A percentile compares a stretch with the other conserved stretches of the same genome.
These are phyloP conservation scores for Sebastolobus alascanus DNA, from an alignment of 2,797 vertebrate genomes.

Conservation along the genomic window DNA sequence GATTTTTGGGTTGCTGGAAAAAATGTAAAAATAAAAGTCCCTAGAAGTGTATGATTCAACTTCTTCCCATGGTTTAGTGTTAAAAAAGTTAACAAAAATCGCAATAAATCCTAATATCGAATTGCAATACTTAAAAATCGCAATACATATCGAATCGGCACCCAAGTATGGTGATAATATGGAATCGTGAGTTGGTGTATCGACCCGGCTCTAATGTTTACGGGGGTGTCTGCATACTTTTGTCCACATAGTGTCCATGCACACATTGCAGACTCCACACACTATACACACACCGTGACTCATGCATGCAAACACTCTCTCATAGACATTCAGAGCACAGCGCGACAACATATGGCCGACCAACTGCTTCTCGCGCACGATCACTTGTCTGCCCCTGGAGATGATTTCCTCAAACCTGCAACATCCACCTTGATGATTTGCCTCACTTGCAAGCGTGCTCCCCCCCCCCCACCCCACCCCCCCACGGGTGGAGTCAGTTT, in stretches of 20 bases:
- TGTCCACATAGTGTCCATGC: not conserved
- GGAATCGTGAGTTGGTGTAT: no score
- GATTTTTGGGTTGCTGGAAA: no score
- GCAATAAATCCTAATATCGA: no score
- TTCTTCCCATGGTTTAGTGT: no score
- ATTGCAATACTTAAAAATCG: no score
- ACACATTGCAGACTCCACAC: conserved; percentile 2
- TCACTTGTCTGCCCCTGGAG: conserved; percentile 11
- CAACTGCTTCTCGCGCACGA: conserved; percentile 33
- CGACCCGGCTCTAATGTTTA: not conserved
- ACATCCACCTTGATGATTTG: conserved; percentile 28
- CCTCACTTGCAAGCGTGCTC: not conserved
- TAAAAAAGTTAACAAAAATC: no score
- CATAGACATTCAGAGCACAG: conserved; percentile 34
- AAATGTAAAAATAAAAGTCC: no score
- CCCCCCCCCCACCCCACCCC: not conserved
- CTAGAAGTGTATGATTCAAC: no score
- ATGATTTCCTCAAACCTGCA: conserved; percentile 33
- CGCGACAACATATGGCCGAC: conserved; percentile 38
- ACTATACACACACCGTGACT: conserved; percentile 22
- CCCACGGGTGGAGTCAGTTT: conserved; percentile 1
- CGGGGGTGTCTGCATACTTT: not conserved
- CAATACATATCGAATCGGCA: no score
- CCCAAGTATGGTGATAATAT: no score
- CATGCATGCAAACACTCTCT: conserved; percentile 28